These are phyloP conservation scores for Drosophila neonasuta DNA, from an alignment of 2,888 invertebrate species.

Conservation along the genomic window DNA sequence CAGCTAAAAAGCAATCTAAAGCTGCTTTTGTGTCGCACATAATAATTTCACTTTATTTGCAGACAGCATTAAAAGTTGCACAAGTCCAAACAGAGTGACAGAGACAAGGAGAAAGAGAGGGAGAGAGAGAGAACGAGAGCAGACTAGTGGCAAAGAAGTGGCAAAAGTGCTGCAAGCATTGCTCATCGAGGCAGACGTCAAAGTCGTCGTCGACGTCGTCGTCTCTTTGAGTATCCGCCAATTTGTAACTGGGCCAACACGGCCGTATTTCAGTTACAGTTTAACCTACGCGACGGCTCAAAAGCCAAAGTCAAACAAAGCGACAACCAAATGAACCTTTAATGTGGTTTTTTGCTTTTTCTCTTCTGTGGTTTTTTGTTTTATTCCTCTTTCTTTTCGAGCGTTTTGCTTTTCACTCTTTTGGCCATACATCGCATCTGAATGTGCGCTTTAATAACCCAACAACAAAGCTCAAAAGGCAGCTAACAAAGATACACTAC, in stretches of 20 bases:
- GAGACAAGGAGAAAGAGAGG: neutral
- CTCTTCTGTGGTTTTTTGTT: slow-evolving; percentile 8
- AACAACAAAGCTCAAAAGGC: slow-evolving; percentile 47
- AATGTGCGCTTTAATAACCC: slow-evolving; percentile 64
- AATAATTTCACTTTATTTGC: slow-evolving; percentile 76
- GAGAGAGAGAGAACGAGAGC: slow-evolving; percentile 7
- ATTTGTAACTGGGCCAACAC: slow-evolving; percentile 71
- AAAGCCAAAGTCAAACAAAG: slow-evolving; percentile 65
- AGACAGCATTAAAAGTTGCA: slow-evolving; percentile 55
- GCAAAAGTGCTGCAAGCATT: slow-evolving; percentile 64
- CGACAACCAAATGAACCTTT: slow-evolving; percentile 75
- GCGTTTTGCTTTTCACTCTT: slow-evolving; percentile 25
- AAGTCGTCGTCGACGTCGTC: slow-evolving; percentile 18
- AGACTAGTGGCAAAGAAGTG: slow-evolving; percentile 50
- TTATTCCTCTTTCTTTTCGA: slow-evolving; percentile 19
- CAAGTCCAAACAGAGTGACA: slow-evolving; percentile 29
- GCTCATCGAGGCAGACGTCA: slow-evolving; percentile 18
- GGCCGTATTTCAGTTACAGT: slow-evolving; percentile 61
- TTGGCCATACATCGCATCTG: slow-evolving; percentile 44
- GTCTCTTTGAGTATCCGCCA: slow-evolving; percentile 42
- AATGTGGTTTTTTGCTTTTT: slow-evolving; percentile 61
- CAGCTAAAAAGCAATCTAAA: slow-evolving; percentile 49
- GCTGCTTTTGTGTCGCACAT: slow-evolving; percentile 59
- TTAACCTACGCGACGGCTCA: slow-evolving; percentile 66
- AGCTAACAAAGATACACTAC: slow-evolving; percentile 33